Evolutionary conservation across 2,888 invertebrate genomes (phyloP), one percentile per base, ranked within the genome.

Genomic region (Hecatera dysodea): DNA sequence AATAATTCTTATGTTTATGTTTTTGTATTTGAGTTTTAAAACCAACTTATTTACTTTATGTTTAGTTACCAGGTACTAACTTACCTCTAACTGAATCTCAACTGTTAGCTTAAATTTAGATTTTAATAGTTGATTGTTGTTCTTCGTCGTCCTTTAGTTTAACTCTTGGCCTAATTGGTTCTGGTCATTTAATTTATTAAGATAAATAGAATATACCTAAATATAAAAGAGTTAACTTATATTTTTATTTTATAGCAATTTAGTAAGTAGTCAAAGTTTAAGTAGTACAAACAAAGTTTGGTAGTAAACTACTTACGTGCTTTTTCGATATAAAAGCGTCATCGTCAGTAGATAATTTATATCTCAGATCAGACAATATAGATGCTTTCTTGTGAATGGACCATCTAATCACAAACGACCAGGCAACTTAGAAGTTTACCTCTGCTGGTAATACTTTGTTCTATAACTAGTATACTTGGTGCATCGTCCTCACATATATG

Each of bases 11-110:
- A 24, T 2, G 4, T 9, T 29, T 17, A 24, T 15, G 15, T 8
- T 7, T 15, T n/a, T 12, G 27, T 50, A 50, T 39, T 64, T 52
- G 8, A 42, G n/a, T 53, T 53, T 27, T 1, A 6, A 7, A 55
- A 46, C 55, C 27, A 15, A 36, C 8, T 33, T 19, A n/a, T 48
- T 68, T 9, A 11, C 17, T 56, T 67, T 22, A 48, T 33, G 6
- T 67, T 27, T 22, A 27, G 36, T n/a, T 33, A 27, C 11, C 42
- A 24, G 24, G 12, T 29, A 24, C 15, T 29, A 19, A 24, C 39
- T 22, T 65, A 53, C 17, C 12, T 44, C 15, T 56, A 50, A 46
- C 27, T 55, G 15, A 33, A 56, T 33, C 29, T 56, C 33, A 69
- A 57, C 50, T 24, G 11, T 33, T 19, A 29, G 6, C 24, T 17